Conservation (phyloP, 2,113 vertebrate species). For the Regulus satrapa region DNA sequence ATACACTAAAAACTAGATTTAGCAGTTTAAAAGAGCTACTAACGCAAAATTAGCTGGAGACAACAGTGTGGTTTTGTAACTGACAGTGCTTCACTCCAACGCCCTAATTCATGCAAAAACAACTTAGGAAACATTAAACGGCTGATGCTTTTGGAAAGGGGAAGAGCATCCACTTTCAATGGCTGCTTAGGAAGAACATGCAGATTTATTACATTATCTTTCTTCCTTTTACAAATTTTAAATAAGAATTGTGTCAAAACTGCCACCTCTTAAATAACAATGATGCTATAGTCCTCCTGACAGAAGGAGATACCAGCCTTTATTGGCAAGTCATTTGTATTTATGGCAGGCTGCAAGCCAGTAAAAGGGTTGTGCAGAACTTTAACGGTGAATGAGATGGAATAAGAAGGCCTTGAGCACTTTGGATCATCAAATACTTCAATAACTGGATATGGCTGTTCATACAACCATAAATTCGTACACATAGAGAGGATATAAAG, state of each 20-base stretch:
- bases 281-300: background rate
- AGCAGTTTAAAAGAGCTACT: conserved; percentile 67
- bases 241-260: conserved; percentile 42
- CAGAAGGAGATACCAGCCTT: background rate
- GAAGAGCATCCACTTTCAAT: conserved; percentile 6
- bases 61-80: conserved; percentile 44
- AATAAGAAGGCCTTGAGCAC: background rate
- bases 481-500: conserved; percentile 23
- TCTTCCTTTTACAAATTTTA: conserved; percentile 32
- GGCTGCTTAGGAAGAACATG: background rate
- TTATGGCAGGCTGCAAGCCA: background rate
- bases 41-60: conserved; percentile 69
- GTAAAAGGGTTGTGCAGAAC: background rate
- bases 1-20: conserved; percentile 67
- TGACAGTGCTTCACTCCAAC: conserved; percentile 57
- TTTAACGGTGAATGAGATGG: background rate
- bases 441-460: conserved; percentile 21
- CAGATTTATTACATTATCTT: conserved; percentile 29
- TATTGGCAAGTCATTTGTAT: background rate
- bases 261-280: conserved; percentile 36
- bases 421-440: conserved; percentile 6
- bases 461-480: conserved; percentile 9
- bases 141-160: conserved; percentile 23
- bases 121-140: conserved; percentile 54
- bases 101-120: conserved; percentile 66